Evolutionary conservation across 2,888 invertebrate species (phyloP).

Genomic region (Trachelus troglodyta): DNA sequence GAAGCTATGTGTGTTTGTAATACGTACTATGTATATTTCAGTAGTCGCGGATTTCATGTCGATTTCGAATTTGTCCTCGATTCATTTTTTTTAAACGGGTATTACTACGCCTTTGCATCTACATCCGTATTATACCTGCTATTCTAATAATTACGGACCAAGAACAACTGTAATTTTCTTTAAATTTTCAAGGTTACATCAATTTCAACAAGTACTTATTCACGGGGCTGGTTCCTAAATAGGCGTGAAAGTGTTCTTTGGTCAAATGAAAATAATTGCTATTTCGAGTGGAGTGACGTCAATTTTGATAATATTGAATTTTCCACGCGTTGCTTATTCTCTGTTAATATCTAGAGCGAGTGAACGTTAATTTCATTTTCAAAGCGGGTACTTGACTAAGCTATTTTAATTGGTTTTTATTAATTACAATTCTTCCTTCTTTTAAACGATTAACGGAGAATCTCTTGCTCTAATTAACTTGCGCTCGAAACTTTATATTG

Average conservation of each 20-base stretch:
- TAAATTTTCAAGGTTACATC: not conserved
- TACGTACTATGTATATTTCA: not conserved
- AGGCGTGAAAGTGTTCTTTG: not conserved
- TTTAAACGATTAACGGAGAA: not conserved
- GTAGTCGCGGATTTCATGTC: not conserved
- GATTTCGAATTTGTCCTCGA: not conserved
- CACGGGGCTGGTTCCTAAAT: not conserved
- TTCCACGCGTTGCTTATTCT: not conserved
- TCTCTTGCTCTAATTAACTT: not conserved
- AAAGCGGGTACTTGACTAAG: not conserved
- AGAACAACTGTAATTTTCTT: not conserved
- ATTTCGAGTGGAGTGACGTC: not conserved
- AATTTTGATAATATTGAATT: not conserved
- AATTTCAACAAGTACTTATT: not conserved
- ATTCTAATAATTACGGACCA: not conserved
- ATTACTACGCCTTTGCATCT: not conserved
- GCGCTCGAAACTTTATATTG: not conserved
- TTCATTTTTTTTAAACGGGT: not conserved
- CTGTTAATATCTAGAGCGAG: not conserved
- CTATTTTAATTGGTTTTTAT: not conserved
- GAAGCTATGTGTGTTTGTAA: not conserved
- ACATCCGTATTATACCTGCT: not conserved
- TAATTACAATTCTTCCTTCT: not conserved
- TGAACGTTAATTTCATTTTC: not conserved
- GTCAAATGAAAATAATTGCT: not conserved